Percentiles rank a stretch among this genome's conserved stretches.
phyloP scores from a whole-genome alignment of 1,140 invertebrate species.

The Bombus polaris region DNA sequence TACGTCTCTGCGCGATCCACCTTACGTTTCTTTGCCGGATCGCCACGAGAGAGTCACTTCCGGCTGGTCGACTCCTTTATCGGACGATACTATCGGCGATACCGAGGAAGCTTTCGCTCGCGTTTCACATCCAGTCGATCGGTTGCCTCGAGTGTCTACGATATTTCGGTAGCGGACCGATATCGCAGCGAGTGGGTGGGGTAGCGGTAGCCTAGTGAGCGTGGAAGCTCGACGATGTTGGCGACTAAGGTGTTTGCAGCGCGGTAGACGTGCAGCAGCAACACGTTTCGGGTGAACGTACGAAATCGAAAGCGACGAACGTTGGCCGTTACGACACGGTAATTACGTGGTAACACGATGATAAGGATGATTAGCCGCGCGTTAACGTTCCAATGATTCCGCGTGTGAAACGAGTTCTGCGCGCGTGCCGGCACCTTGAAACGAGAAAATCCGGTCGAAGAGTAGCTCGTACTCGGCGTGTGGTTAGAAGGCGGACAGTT shows the following conservation, averaged over 20 bases:
- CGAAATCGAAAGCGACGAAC: slow-evolving; percentile 11
- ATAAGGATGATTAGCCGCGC: slow-evolving; percentile 29
- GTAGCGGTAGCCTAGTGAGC: no score
- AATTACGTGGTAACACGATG: slow-evolving; percentile 31
- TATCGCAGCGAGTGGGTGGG: no score
- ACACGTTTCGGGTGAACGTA: neutral
- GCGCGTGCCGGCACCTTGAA: slow-evolving; percentile 30
- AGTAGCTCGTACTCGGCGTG: neutral
- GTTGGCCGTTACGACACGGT: neutral
- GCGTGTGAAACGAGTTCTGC: slow-evolving; percentile 2
- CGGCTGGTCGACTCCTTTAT: no score
- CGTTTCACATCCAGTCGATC: no score
- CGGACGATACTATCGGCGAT: no score
- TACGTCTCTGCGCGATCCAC: neutral
- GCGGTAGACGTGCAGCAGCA: no score
- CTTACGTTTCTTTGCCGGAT: neutral
- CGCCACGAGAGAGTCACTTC: no score
- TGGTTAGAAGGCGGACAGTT: neutral
- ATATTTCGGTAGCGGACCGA: no score
- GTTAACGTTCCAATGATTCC: slow-evolving; percentile 18
- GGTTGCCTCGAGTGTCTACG: no score
- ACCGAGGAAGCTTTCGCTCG: no score
- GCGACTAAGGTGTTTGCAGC: no score
- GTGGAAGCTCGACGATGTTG: no score
- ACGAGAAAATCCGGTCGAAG: slow-evolving; percentile 48